Evolutionary conservation across 2,888 invertebrate genomes (phyloP), one percentile per base, ranked within the genome.

Genomic region (Ditylenchus weischeri): DNA sequence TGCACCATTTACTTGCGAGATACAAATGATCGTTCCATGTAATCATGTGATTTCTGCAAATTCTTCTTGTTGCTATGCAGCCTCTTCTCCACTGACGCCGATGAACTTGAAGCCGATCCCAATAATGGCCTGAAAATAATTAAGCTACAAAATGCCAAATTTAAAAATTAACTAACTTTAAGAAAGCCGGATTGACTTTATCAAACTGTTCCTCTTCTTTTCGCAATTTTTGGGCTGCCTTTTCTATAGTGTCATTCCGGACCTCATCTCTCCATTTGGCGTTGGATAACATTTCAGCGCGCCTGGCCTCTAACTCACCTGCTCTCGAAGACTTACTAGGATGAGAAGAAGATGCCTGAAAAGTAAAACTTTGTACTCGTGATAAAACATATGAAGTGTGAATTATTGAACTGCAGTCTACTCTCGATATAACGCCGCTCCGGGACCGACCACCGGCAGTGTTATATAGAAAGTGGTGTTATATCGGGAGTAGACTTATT

Each of bases 251-350:
- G 18, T 63, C 57, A 35, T 66, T 61, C 0, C 75, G 62, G 19
- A 69, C 48, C 15, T 75, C 68, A 23, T 75, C 75, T 35, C 69
- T 57, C 75, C 75, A 79, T 51, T 76, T 66, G 10, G 70, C 78
- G 61, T 80, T 79, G 13, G 69, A 72, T 69, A 77, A 65, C 77
- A 79, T 78, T 62, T 74, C 79, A 8, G 66, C 68, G 19, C 77
- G 69, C 38, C 68, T 70, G 19, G 68, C 69, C 21, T 71, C 77
- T 49, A 71, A 74, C 60, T 78, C 77, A 43, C 62, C 75, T 7
- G 68, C 72, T 15, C 62, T 66, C 62, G 66, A 51, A 50, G 59
- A 59, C 59, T 57, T 43, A 43, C 43, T 43, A 43, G 15, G 11
- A 43, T 43, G 43, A 51, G n/a, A 35, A 50, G 48, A 58, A 49